Evolutionary conservation across 2,113 vertebrate species (phyloP), one percentile per base, ranked within the genome.

Genomic region (Colaptes auratus): DNA sequence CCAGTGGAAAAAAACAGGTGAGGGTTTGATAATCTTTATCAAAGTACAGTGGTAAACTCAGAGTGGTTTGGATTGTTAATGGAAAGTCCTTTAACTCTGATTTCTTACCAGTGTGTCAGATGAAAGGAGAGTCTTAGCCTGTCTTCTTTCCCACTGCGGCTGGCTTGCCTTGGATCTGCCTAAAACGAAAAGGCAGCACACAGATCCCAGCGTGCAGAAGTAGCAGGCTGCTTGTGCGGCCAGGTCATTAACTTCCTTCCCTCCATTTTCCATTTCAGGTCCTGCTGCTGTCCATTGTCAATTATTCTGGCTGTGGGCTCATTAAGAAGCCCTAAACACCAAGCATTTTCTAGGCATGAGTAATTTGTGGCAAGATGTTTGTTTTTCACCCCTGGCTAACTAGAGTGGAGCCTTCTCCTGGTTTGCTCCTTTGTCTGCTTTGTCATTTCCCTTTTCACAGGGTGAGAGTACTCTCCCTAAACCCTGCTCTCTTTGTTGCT

Each of bases 191-290:
- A 83, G 25, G 78, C 94, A 93, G 28, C 3, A 8, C 48, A 7
- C 30, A 33, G 74, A 91, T 91, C 67, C 25, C 52, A 27, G 83
- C 15, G 31, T 74, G 76, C 71, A 90, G 33, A 74, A 10, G 42
- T 87, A 92, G 31, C 31, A 24, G 81, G 77, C 60, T 11, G 70
- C 69, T 90, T 8, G 1, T 0, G 0, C 92, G 93, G 84, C 91
- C 59, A 23, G 56, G 60, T 83, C 28, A 1, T 90, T 95, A 56
- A 55, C 75, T 95, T 92, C 79, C 75, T 97, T 95, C 75, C 71
- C 72, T 93, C 76, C 50, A 27, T 6, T 83, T 88, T 96, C 27
- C 8, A 21, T 31, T 86, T 90, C 20, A 6, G 61, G 44, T 79
- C 69, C 86, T 10, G 5, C 50, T 88, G 88, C 81, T 46, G 28